A percentile compares a stretch with the other conserved stretches of the same genome.
phyloP scores from a whole-genome alignment of 2,797 vertebrate genomes.

The Sitta carolinensis region DNA sequence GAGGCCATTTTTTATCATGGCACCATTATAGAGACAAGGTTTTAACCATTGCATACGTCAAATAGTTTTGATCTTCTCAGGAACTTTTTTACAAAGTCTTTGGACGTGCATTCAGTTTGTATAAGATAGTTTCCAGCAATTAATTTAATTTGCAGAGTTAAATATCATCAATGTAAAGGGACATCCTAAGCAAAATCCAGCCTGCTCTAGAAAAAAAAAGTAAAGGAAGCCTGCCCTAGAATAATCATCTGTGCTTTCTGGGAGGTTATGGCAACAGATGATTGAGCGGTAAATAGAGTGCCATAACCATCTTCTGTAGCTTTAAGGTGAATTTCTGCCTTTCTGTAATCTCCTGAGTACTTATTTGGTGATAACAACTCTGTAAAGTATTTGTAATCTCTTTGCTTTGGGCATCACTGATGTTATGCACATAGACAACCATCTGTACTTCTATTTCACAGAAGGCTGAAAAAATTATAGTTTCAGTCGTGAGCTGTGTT shows the following conservation, averaged over 20 bases:
- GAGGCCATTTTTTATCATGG: neutral
- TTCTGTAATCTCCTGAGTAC: neutral
- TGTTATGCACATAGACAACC: neutral
- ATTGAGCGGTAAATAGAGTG: neutral
- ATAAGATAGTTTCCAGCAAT: neutral
- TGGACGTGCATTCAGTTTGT: neutral
- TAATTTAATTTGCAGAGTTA: neutral
- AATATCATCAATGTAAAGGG: neutral
- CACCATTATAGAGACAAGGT: neutral
- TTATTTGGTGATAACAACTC: neutral
- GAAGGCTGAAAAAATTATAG: neutral
- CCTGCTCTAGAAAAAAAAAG: neutral
- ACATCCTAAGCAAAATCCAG: neutral
- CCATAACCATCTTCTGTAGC: neutral
- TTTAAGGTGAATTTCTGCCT: neutral
- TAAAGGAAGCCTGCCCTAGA: neutral
- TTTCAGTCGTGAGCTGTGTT: neutral
- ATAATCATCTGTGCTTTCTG: neutral
- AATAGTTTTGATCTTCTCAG: neutral
- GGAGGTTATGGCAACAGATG: neutral
- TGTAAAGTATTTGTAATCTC: conserved; percentile 13
- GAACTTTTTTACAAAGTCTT: neutral
- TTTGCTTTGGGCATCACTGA: conserved; percentile 6
- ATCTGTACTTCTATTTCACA: conserved; percentile 26
- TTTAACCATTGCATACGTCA: neutral